These are phyloP conservation scores for Trachelipus rathkii DNA, from an alignment of 1,140 invertebrate genomes.

Conservation along the genomic window DNA sequence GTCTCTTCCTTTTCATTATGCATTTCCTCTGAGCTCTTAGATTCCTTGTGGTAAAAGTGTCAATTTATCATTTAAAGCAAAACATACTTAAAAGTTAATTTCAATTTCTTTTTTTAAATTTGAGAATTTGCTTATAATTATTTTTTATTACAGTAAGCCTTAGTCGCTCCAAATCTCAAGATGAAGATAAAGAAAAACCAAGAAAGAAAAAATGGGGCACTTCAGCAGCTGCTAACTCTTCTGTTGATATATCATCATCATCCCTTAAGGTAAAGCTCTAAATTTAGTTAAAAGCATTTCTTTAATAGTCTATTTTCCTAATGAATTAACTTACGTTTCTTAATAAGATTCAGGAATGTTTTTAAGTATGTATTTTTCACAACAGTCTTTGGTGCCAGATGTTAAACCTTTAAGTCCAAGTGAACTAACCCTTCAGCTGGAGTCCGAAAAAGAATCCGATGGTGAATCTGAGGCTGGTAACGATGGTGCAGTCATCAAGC, in stretches of 20 bases:
- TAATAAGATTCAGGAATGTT: too few relatives aligned
- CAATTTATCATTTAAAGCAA: not conserved
- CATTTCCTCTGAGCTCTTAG: not conserved
- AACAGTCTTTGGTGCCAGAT: not conserved
- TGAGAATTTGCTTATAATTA: not conserved
- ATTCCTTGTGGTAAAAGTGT: not conserved
- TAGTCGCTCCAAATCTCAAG: not conserved
- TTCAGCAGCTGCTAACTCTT: not conserved
- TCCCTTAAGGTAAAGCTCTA: not conserved
- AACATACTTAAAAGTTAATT: not conserved
- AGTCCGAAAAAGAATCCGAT: not conserved
- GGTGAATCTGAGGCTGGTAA: not conserved
- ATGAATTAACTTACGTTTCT: not conserved
- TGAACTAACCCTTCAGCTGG: not conserved
- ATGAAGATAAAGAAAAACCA: not conserved
- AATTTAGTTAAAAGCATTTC: not conserved
- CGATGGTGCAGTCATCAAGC: too few relatives aligned
- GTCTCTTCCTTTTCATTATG: too few relatives aligned
- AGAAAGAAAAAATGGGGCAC: not conserved
- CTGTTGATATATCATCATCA: not conserved
- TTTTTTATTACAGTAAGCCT: not conserved
- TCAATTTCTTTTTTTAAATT: not conserved
- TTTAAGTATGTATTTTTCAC: not conserved
- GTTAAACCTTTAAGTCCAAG: constrained; percentile 2
- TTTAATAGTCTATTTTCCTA: not conserved